Evolutionary conservation across 2,113 vertebrate genomes (phyloP).

Genomic region (Acinonyx jubatus): DNA sequence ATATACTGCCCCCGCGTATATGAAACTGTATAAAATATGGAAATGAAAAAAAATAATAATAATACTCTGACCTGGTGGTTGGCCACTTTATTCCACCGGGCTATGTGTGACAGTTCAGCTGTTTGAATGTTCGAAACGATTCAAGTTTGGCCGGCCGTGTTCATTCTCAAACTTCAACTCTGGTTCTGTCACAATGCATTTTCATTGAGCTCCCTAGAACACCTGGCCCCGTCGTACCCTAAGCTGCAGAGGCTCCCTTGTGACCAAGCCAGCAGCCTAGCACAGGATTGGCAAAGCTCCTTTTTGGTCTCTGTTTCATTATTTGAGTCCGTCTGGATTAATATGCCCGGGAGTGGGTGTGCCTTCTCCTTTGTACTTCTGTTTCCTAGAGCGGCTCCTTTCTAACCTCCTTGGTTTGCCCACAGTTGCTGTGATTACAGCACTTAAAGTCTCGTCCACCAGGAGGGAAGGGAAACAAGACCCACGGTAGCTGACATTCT

Average conservation of each 20-base stretch:
- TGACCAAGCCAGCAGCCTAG: slow-evolving; percentile 45
- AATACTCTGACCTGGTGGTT: background rate
- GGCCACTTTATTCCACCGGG: background rate
- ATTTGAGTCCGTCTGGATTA: background rate
- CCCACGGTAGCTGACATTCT: background rate
- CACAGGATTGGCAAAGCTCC: slow-evolving; percentile 67
- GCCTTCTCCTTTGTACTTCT: background rate
- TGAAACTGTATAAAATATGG: slow-evolving; percentile 47
- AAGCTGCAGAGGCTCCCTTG: slow-evolving; percentile 31
- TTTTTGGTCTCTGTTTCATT: slow-evolving; percentile 30
- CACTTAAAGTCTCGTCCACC: rapidly evolving
- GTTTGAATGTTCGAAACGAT: slow-evolving; percentile 62
- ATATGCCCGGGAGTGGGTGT: background rate
- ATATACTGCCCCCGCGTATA: background rate
- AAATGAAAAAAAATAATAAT: slow-evolving; percentile 67
- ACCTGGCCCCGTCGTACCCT: slow-evolving; percentile 13
- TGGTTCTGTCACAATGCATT: slow-evolving; percentile 63
- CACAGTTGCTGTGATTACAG: background rate
- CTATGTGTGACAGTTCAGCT: slow-evolving; percentile 13
- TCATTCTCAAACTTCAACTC: slow-evolving; percentile 42
- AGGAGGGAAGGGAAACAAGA: slow-evolving; percentile 9
- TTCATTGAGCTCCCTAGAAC: slow-evolving; percentile 70
- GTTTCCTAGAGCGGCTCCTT: slow-evolving; percentile 17
- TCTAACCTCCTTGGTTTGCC: slow-evolving; percentile 51
- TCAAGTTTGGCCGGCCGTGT: slow-evolving; percentile 62